Percentiles rank a stretch among this genome's conserved stretches.
Evolutionary conservation across 2,888 invertebrate genomes (phyloP).

Genomic region (Nycteola revayana): DNA sequence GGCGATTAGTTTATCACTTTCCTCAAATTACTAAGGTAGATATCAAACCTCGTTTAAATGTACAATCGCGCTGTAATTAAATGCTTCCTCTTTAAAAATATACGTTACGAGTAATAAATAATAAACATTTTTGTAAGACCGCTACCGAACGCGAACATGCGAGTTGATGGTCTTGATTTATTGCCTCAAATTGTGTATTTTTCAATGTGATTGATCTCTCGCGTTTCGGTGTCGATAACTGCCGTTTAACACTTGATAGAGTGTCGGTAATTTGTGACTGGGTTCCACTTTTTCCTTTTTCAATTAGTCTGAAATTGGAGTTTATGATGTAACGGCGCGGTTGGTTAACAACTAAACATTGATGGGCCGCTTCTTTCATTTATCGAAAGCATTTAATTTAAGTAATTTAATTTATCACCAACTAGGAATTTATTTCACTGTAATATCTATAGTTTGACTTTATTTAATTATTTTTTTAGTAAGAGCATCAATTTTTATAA

Average conservation of each 20-base stretch:
- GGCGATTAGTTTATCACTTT: slow-evolving; percentile 16
- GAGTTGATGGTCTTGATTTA: slow-evolving; percentile 68
- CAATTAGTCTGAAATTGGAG: slow-evolving; percentile 75
- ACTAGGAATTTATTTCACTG: slow-evolving; percentile 33
- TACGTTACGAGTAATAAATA: slow-evolving; percentile 68
- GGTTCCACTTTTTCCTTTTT: slow-evolving; percentile 71
- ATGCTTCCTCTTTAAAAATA: slow-evolving; percentile 55
- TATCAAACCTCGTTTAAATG: slow-evolving; percentile 29
- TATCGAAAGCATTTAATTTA: slow-evolving; percentile 46
- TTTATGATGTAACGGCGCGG: slow-evolving; percentile 57
- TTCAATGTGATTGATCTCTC: slow-evolving; percentile 70
- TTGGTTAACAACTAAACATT: slow-evolving; percentile 49
- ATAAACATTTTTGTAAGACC: slow-evolving; percentile 54
- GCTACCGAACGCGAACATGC: slow-evolving; percentile 52
- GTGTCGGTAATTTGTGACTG: slow-evolving; percentile 78
- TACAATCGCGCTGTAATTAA: slow-evolving; percentile 53
- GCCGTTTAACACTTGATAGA: slow-evolving; percentile 81
- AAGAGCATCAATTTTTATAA: slow-evolving; percentile 21
- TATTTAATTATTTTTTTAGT: slow-evolving; percentile 31
- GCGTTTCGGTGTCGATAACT: slow-evolving; percentile 76
- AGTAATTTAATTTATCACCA: slow-evolving; percentile 37
- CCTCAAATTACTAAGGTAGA: slow-evolving; percentile 25
- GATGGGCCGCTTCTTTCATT: slow-evolving; percentile 40
- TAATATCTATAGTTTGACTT: slow-evolving; percentile 29
- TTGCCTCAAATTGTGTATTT: slow-evolving; percentile 79